Conservation (phyloP, 1,140 invertebrate species). For the Sitobion miscanthi region DNA sequence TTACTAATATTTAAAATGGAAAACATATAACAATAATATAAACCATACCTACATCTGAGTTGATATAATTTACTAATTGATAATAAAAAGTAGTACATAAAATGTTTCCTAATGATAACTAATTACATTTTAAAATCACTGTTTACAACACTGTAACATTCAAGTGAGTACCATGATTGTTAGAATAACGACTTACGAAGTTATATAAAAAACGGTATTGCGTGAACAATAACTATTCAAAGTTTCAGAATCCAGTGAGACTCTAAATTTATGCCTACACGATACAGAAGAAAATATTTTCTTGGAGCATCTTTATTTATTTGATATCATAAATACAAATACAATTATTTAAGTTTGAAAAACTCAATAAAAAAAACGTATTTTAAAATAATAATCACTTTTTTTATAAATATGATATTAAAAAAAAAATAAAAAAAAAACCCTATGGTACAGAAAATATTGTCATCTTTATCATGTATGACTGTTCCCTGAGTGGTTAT, state of each 20-base stretch:
- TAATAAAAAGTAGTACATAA: neutral
- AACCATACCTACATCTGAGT: neutral
- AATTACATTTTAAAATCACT: neutral
- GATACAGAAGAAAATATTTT: neutral
- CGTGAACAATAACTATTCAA: neutral
- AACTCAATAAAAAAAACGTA: neutral
- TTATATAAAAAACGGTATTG: neutral
- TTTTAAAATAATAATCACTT: slow-evolving; percentile 6
- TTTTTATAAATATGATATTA: neutral
- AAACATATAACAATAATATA: too few relatives aligned
- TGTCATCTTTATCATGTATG: neutral
- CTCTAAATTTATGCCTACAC: neutral
- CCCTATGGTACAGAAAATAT: neutral
- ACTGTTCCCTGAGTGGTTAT: neutral
- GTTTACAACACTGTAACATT: neutral
- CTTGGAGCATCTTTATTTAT: neutral
- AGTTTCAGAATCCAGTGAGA: neutral
- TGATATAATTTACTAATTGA: neutral
- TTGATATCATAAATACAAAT: neutral
- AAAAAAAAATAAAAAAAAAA: neutral
- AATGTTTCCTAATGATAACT: neutral
- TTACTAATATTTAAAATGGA: neutral
- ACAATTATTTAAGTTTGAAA: neutral
- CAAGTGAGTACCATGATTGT: neutral
- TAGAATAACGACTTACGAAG: neutral